Conservation (phyloP, 2,797 vertebrate species). For the Typhlichthys eigenmanni region DNA sequence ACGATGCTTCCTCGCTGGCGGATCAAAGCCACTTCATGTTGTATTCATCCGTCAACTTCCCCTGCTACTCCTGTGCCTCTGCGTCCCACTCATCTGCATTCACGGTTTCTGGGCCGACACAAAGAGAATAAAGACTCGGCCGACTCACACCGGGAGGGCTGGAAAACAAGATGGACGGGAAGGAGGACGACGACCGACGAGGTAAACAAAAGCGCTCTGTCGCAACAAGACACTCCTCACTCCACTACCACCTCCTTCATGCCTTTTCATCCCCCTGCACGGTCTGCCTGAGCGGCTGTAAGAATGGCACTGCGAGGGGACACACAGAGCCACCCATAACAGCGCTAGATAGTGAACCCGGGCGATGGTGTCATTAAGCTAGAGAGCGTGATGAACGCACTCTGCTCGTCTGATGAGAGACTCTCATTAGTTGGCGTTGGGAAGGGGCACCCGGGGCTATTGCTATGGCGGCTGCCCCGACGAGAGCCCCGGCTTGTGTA, state of each 20-base stretch:
- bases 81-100: conserved; percentile 38
- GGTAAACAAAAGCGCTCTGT: conserved; percentile 18
- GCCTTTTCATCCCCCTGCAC: conserved; percentile 20
- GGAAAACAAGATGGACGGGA: conserved; percentile 10
- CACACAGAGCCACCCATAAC: conserved; percentile 53
- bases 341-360: conserved; percentile 37
- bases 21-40: conserved; percentile 47
- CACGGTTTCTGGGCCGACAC: conserved; percentile 28
- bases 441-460: conserved; percentile 69
- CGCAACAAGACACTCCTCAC: conserved; percentile 11
- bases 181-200: background rate
- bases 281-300: conserved; percentile 32
- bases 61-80: conserved; percentile 8
- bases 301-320: conserved; percentile 41
- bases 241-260: background rate
- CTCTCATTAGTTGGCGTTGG: conserved; percentile 81
- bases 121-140: conserved; percentile 27
- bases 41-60: conserved; percentile 38
- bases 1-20: conserved; percentile 15
- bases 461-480: conserved; percentile 69
- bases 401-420: conserved; percentile 77
- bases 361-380: conserved; percentile 66
- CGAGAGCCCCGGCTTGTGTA: conserved; percentile 54
- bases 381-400: conserved; percentile 78
- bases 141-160: conserved; percentile 11